These are phyloP conservation scores for Ennomos fuscantarius DNA, from an alignment of 2,888 invertebrate genomes.

Conservation along the genomic window DNA sequence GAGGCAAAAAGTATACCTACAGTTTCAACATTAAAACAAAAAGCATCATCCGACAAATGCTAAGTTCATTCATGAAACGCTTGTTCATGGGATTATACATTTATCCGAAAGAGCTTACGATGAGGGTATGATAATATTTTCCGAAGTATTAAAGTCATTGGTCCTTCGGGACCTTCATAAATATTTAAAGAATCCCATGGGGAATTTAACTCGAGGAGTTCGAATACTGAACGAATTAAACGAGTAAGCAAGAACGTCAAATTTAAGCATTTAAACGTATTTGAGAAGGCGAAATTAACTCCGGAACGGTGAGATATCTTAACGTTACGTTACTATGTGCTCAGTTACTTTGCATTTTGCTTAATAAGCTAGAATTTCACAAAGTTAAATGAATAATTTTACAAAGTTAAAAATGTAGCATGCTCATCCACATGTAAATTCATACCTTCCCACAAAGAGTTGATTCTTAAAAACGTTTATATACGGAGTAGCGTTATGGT, in stretches of 20 bases:
- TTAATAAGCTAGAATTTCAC: slow-evolving; percentile 5
- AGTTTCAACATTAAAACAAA: slow-evolving; percentile 28
- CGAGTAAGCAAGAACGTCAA: slow-evolving; percentile 11
- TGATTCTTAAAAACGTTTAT: slow-evolving; percentile 13
- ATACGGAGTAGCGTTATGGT: neutral
- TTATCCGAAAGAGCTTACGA: slow-evolving; percentile 57
- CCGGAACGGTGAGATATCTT: neutral
- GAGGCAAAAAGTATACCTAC: slow-evolving; percentile 25
- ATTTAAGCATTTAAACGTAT: slow-evolving; percentile 11
- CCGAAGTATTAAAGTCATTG: slow-evolving; percentile 68
- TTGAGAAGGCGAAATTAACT: slow-evolving; percentile 6
- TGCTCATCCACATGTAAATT: slow-evolving; percentile 21
- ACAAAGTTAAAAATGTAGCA: slow-evolving; percentile 11
- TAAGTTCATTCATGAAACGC: slow-evolving; percentile 45
- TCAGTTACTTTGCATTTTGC: slow-evolving; percentile 2
- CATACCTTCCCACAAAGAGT: slow-evolving; percentile 8
- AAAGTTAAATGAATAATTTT: slow-evolving; percentile 5
- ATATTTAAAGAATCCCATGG: slow-evolving; percentile 70
- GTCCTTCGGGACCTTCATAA: slow-evolving; percentile 69
- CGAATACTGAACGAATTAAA: slow-evolving; percentile 35
- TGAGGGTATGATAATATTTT: slow-evolving; percentile 67
- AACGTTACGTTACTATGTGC: neutral
- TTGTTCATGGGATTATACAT: slow-evolving; percentile 49
- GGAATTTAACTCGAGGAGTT: slow-evolving; percentile 66
- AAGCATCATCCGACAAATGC: slow-evolving; percentile 36